Conservation (phyloP, 2,113 vertebrate genomes). For the Talpa occidentalis region DNA sequence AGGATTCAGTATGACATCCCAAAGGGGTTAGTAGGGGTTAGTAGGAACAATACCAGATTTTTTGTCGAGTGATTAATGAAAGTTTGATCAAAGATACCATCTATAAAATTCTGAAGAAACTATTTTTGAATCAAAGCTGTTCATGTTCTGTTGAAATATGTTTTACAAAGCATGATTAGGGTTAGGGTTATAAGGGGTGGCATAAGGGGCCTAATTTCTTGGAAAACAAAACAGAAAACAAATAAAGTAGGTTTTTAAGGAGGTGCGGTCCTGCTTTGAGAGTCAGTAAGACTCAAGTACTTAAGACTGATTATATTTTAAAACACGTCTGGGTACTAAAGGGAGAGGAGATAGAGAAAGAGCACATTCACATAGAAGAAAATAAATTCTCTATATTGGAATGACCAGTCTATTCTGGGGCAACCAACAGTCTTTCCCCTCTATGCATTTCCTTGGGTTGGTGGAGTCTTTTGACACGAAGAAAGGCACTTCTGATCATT, state of each 20-base stretch:
- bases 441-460: neutral
- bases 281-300: neutral
- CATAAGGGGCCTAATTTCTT: neutral
- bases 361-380: slow-evolving; percentile 16
- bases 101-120: slow-evolving; percentile 46
- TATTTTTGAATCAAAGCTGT: slow-evolving; percentile 20
- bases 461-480: neutral
- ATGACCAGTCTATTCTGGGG: neutral
- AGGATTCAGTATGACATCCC: neutral
- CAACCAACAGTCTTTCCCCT: neutral
- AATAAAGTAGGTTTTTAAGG: slow-evolving; percentile 20
- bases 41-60: neutral
- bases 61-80: slow-evolving; percentile 21
- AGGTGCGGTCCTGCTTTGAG: neutral
- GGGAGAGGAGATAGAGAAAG: neutral
- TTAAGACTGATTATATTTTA: slow-evolving; percentile 33
- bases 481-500: slow-evolving; percentile 17
- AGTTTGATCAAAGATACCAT: slow-evolving; percentile 42
- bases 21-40: neutral
- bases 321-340: slow-evolving; percentile 24
- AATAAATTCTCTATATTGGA: slow-evolving; percentile 1
- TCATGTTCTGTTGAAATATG: slow-evolving; percentile 48
- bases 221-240: neutral
- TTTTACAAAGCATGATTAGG: slow-evolving; percentile 18
- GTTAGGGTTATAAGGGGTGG: no score